Percentiles rank a stretch among this genome's conserved stretches.
Conservation (phyloP, 1,140 invertebrate genomes). For the Drosophila tristis region DNA sequence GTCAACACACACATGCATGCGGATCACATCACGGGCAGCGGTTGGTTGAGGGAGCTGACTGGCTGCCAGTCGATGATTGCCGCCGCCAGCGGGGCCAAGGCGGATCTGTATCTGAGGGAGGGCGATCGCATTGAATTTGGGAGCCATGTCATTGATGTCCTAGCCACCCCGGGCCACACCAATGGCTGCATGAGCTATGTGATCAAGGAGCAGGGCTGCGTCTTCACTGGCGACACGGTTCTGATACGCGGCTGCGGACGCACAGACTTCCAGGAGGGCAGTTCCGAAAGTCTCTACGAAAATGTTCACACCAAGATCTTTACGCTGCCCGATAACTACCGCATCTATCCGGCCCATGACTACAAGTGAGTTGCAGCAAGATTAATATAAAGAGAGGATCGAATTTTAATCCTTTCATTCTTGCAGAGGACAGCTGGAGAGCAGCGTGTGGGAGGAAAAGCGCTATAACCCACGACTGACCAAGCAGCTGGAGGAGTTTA, state of each 20-base stretch:
- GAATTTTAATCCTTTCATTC: background rate
- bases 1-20: constrained; percentile 99
- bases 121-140: constrained; percentile 91
- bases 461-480: constrained; percentile 95
- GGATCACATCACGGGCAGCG: constrained; percentile 98
- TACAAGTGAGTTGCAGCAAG: constrained; percentile 87
- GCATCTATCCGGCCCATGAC: constrained; percentile 97
- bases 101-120: constrained; percentile 92
- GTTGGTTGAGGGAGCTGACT: constrained; percentile 92
- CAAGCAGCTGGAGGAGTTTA: constrained; percentile 93
- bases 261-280: constrained; percentile 95
- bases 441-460: constrained; percentile 97
- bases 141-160: constrained; percentile 88
- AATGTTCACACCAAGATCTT: constrained; percentile 97
- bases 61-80: constrained; percentile 94
- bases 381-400: background rate
- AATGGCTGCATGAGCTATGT: constrained; percentile 91
- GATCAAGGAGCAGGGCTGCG: constrained; percentile 88
- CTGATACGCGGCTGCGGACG: constrained; percentile 95
- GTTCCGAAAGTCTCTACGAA: constrained; percentile 91
- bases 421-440: constrained; percentile 89
- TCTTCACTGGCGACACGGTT: constrained; percentile 98
- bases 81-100: constrained; percentile 91
- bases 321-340: constrained; percentile 92
- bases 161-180: constrained; percentile 97